Evolutionary conservation across 2,113 vertebrate genomes (phyloP).

Genomic region (Cacatua alba): DNA sequence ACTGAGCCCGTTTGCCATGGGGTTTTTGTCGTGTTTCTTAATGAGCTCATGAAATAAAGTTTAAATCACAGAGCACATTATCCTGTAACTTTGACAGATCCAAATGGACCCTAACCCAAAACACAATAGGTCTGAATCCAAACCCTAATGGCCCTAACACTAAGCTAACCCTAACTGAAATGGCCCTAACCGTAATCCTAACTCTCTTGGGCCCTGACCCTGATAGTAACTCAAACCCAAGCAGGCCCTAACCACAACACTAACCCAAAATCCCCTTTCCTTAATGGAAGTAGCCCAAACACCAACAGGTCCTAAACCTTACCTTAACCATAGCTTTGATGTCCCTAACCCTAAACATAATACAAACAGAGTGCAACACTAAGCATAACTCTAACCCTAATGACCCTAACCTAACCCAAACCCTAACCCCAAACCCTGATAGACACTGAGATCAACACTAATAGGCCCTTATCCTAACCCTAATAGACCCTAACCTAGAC

Average conservation of each 20-base stretch:
- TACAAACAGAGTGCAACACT: neutral
- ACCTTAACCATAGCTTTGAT: neutral
- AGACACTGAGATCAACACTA: neutral
- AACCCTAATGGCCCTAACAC: neutral
- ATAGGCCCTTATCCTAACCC: neutral
- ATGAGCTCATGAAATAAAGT: neutral
- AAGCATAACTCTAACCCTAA: neutral
- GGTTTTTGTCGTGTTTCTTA: neutral
- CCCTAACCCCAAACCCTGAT: neutral
- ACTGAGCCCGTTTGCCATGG: neutral
- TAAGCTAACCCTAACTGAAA: neutral
- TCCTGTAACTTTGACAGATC: neutral
- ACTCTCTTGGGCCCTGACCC: neutral
- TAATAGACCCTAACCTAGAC: neutral
- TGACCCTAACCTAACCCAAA: neutral
- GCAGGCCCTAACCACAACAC: neutral
- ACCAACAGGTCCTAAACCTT: neutral
- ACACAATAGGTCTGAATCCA: neutral
- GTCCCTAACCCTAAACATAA: neutral
- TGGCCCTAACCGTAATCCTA: neutral
- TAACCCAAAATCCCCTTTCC: neutral
- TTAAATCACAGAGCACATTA: neutral
- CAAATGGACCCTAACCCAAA: neutral
- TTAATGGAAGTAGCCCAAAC: neutral
- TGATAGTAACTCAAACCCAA: neutral